Evolutionary conservation across 2,888 invertebrate species (phyloP), one percentile per base, ranked within the genome.

Genomic region (Sepioteuthis lessoniana): DNA sequence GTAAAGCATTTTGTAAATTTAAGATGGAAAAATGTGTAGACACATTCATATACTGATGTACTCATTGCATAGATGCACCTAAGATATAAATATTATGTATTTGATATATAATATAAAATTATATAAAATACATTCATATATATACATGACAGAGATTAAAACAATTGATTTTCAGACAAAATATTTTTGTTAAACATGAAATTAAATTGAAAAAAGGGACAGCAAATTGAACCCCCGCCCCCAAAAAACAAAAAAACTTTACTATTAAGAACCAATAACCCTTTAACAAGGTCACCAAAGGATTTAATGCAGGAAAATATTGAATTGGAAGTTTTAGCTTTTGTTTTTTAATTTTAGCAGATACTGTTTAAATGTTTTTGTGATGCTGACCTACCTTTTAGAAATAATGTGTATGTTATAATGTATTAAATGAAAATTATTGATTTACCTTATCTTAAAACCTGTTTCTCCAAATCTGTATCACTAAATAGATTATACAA

Each of bases 21-120:
- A 76, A 16, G n/a, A n/a, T n/a, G n/a, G 76, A 76, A 76, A n/a
- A 76, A 76, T 76, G n/a, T 76, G 19, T n/a, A 76, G 76, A 76
- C n/a, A 76, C 76, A 76, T 76, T 76, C n/a, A 76, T 76, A n/a
- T 76, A 76, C n/a, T n/a, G n/a, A 76, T 76, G 76, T 76, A 76
- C 13, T 76, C 55, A 55, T 55, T 55, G 55, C 25, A 55, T 55
- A 55, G n/a, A 76, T 76, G 76, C n/a, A 76, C n/a, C n/a, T n/a
- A 76, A 76, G 76, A 76, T 76, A 76, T 76, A 76, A 76, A 76
- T 76, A 76, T 31, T 76, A 76, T 76, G 76, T 76, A 76, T 76
- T 76, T 76, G 10, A 31, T 76, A 76, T 76, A 60, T 60, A 76
- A 76, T n/a, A 76, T n/a, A 76, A 76, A 76, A 76, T 76, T 76